A percentile compares a stretch with the other conserved stretches of the same genome.
Evolutionary conservation across 2,888 invertebrate species (phyloP).

Genomic region (Mimas tiliae): DNA sequence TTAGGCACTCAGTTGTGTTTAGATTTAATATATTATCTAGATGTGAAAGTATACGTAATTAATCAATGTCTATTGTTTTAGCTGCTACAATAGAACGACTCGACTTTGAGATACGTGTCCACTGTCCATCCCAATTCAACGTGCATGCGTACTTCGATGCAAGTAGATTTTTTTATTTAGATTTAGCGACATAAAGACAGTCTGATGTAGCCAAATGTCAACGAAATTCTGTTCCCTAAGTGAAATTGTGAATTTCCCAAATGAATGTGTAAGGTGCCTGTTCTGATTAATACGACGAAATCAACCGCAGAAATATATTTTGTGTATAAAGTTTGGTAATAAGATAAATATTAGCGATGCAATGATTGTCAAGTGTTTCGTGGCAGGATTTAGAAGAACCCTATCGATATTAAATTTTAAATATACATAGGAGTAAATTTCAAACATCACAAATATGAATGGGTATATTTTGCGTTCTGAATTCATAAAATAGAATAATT

Average conservation of each 20-base stretch:
- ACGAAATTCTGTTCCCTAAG: conserved; percentile 5
- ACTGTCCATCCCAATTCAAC: conserved; percentile 62
- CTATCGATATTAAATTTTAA: not conserved
- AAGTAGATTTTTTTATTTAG: conserved; percentile 51
- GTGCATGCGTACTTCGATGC: conserved; percentile 69
- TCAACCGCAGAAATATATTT: conserved; percentile 18
- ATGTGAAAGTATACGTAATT: conserved; percentile 40
- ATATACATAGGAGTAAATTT: too few relatives aligned
- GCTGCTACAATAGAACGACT: conserved; percentile 93
- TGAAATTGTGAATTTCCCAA: conserved; percentile 8
- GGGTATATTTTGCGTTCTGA: too few relatives aligned
- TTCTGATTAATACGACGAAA: conserved; percentile 1
- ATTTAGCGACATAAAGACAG: conserved; percentile 50
- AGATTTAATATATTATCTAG: not conserved
- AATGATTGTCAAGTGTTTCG: not conserved
- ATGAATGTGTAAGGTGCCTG: conserved; percentile 4
- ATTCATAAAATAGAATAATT: too few relatives aligned
- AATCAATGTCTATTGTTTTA: conserved; percentile 80
- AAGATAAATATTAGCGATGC: conserved; percentile 6
- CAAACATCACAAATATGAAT: too few relatives aligned
- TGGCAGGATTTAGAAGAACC: not conserved
- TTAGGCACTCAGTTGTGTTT: not conserved
- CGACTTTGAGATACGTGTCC: conserved; percentile 86
- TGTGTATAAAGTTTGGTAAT: conserved; percentile 18
- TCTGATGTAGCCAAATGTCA: conserved; percentile 21